Conservation (phyloP, 53 echinoderm and acorn worm genomes). For the Holothuria scabra region DNA sequence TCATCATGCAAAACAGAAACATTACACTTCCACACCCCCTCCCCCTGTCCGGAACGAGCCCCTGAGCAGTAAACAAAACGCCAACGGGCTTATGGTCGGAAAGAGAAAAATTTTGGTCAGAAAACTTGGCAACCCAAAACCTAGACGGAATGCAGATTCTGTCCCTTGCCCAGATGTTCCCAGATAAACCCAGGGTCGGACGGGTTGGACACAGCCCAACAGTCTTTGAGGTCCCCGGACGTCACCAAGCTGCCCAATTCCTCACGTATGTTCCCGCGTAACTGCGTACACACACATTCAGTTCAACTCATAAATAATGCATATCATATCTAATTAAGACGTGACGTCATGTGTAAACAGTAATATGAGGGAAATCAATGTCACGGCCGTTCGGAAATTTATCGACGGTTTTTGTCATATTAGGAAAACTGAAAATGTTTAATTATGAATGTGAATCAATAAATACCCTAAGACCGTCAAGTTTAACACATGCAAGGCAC, state of each 20-base stretch:
- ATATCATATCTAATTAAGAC: too few species aligned
- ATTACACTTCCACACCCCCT: slow-evolving; percentile 32
- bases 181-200: background rate
- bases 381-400: too few species aligned
- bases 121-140: background rate
- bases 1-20: slow-evolving; percentile 7
- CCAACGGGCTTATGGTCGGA: background rate
- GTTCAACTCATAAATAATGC: too few species aligned
- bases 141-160: background rate
- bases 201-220: background rate
- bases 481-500: too few species aligned
- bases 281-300: too few species aligned
- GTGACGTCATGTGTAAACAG: too few species aligned
- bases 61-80: background rate
- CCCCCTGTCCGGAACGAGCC: background rate
- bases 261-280: too few species aligned
- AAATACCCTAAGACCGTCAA: too few species aligned
- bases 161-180: background rate
- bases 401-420: too few species aligned
- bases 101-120: background rate
- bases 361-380: too few species aligned
- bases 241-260: background rate
- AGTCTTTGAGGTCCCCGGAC: background rate
- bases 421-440: too few species aligned
- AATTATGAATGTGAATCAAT: too few species aligned